These are phyloP conservation scores for Prosapia bicincta DNA, from an alignment of 2,888 invertebrate species.

Conservation along the genomic window DNA sequence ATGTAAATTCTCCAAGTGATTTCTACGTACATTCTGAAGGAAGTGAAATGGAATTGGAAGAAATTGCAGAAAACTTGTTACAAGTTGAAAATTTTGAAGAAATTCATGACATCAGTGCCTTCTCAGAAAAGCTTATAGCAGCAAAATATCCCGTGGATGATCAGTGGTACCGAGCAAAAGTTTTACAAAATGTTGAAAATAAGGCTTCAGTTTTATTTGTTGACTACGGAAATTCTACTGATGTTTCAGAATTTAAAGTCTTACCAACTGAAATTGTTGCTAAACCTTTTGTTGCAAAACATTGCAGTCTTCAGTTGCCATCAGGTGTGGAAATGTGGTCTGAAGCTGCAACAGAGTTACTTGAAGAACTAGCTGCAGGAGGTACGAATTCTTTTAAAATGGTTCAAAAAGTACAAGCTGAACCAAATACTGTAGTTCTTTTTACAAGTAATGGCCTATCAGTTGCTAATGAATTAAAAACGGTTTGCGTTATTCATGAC, in stretches of 20 bases:
- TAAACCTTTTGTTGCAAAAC: slow-evolving; percentile 55
- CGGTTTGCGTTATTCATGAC: slow-evolving; percentile 33
- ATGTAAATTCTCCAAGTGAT: slow-evolving; percentile 63
- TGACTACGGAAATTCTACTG: slow-evolving; percentile 67
- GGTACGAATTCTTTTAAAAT: slow-evolving; percentile 53
- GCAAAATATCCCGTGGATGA: slow-evolving; percentile 64
- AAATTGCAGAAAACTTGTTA: slow-evolving; percentile 56
- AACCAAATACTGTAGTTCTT: slow-evolving; percentile 61
- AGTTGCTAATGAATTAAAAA: slow-evolving; percentile 55
- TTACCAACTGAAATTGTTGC: slow-evolving; percentile 58
- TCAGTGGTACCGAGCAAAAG: slow-evolving; percentile 63
- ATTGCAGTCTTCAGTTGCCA: slow-evolving; percentile 48
- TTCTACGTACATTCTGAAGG: slow-evolving; percentile 73
- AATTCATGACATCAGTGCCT: slow-evolving; percentile 52
- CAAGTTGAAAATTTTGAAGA: slow-evolving; percentile 50
- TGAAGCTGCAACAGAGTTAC: slow-evolving; percentile 44
- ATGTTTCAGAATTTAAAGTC: slow-evolving; percentile 55
- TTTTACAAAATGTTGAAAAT: slow-evolving; percentile 56
- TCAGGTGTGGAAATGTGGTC: slow-evolving; percentile 49
- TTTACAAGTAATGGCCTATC: slow-evolving; percentile 55
- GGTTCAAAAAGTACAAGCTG: slow-evolving; percentile 55
- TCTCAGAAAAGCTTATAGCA: slow-evolving; percentile 56
- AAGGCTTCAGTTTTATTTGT: slow-evolving; percentile 60
- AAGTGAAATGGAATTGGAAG: slow-evolving; percentile 55
- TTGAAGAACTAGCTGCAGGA: slow-evolving; percentile 46